Conservation (phyloP, 1,140 invertebrate genomes). For the Macrosteles quadrilineatus region DNA sequence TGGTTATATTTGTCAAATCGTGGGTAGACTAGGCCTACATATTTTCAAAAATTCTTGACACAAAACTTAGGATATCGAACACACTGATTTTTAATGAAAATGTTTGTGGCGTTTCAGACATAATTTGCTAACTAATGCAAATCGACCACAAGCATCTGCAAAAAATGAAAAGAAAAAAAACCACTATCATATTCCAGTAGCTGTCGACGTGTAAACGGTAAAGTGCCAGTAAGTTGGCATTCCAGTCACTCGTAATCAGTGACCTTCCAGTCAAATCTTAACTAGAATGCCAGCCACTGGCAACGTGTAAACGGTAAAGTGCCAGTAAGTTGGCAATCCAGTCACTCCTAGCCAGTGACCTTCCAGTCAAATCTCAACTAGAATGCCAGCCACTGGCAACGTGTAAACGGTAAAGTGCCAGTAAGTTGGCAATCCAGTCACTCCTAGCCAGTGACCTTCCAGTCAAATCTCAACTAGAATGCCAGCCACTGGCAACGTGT, state of each 20-base stretch:
- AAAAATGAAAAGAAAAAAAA: background rate
- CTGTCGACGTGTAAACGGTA: conserved; percentile 10
- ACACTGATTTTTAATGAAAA: too few species aligned
- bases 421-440: background rate
- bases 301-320: conserved; percentile 5
- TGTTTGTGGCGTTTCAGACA: background rate
- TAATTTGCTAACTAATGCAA: background rate
- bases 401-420: conserved; percentile 3
- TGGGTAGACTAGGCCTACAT: too few species aligned
- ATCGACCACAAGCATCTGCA: too few species aligned
- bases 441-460: too few species aligned
- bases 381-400: background rate
- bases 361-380: too few species aligned
- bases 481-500: background rate
- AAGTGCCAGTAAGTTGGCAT: background rate
- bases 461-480: too few species aligned
- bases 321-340: background rate
- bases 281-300: background rate
- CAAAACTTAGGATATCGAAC: background rate
- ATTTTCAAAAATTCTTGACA: background rate
- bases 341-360: too few species aligned
- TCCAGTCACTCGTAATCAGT: background rate
- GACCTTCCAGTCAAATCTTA: too few species aligned
- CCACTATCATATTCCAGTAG: background rate
- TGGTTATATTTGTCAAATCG: too few species aligned